Conservation (phyloP, 2,888 invertebrate species). For the Eueremaeus valkanovi region DNA sequence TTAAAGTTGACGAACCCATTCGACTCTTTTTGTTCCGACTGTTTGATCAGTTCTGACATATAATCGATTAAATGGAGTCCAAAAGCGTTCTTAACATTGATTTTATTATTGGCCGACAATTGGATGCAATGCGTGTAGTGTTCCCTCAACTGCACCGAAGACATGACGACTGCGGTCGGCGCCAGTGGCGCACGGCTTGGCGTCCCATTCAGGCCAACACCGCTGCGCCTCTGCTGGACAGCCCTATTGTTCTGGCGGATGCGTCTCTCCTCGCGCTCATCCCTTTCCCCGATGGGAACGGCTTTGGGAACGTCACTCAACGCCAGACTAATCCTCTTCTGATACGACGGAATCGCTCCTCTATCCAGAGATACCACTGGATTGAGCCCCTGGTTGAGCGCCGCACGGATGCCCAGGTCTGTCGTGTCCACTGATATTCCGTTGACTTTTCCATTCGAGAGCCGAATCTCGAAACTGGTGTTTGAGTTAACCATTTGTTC, state of each 20-base stretch:
- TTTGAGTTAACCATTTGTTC: conserved; percentile 14
- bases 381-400: not conserved
- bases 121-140: conserved; percentile 71
- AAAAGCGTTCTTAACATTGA: conserved; percentile 84
- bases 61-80: conserved; percentile 79
- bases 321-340: conserved; percentile 20
- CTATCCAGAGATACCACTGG: conserved; percentile 1
- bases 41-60: conserved; percentile 65
- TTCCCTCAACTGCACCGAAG: conserved; percentile 59
- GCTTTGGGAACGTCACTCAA: not conserved
- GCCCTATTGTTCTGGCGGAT: conserved; percentile 27
- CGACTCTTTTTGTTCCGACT: conserved; percentile 54
- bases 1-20: conserved; percentile 62
- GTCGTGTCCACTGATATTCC: conserved; percentile 1
- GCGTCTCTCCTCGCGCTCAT: conserved; percentile 49
- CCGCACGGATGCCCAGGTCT: not conserved
- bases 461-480: not conserved
- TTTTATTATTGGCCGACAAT: conserved; percentile 68
- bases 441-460: not conserved
- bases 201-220: conserved; percentile 48
- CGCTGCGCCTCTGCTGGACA: not conserved
- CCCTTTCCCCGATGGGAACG: conserved; percentile 2
- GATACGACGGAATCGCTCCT: not conserved
- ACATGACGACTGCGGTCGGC: conserved; percentile 50
- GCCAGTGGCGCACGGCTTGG: conserved; percentile 43